Evolutionary conservation across 2,113 vertebrate species (phyloP), one percentile per base, ranked within the genome.

Genomic region (Parotia lawesii): DNA sequence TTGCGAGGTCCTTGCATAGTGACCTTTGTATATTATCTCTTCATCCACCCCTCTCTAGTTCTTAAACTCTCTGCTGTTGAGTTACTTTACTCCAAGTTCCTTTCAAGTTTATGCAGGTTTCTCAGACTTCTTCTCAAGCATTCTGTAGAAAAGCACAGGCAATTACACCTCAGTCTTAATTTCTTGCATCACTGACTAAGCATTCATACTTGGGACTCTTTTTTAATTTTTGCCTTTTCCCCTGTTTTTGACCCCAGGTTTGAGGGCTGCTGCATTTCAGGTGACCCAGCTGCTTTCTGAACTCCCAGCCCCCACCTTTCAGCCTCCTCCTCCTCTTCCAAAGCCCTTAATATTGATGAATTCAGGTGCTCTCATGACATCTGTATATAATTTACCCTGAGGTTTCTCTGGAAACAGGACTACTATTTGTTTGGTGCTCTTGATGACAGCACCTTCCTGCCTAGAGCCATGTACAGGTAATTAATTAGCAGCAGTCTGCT

Each of bases 381-480:
- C 2, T 40, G 28, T 66, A 70, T 47, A 50, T 38, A 53, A 92
- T 50, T 78, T 35, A 85, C 31, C 62, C 73, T 17, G 58, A 91
- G 78, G 54, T 76, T 95, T 82, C 85, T 94, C 82, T 79, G 78
- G 66, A 82, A 94, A 89, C 74, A 91, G 66, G 77, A 45, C 58
- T 33, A 17, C 35, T 70, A 3, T 42, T 76, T 93, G 50, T 73
- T 70, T 85, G 79, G 58, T 70, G 35, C 75, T 85, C 71, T 44
- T 35, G 58, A 61, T 57, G 75, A 48, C 80, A 93, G 48, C 2
- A 3, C 35, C 58, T 85, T 85, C 67, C 64, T 62, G 82, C 85
- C 67, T 58, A 38, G 62, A 85, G 90, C 47, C 50, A 18, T 9
- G 28, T 79, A 57, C 25, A 66, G 82, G 72, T 86, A 83, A 88